These are phyloP conservation scores for Mizuhopecten yessoensis DNA, from an alignment of 1,140 invertebrate species.

Conservation along the genomic window DNA sequence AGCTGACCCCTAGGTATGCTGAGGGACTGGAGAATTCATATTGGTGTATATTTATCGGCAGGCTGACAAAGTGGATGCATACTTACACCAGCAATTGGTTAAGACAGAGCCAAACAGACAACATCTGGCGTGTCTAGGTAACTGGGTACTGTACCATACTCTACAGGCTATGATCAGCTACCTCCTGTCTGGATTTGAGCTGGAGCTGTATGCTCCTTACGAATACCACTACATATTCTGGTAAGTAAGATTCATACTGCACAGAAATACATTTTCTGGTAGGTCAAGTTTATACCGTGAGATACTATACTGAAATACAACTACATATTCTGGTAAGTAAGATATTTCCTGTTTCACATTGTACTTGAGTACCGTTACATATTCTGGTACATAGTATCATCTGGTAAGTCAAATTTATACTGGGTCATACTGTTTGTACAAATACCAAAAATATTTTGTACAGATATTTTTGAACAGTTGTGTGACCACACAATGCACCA, in stretches of 20 bases:
- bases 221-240: conserved; percentile 98
- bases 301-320: no score
- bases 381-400: no score
- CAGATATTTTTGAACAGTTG: no score
- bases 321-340: no score
- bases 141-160: conserved; percentile 98
- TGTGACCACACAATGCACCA: no score
- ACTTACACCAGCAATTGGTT: conserved; percentile 89
- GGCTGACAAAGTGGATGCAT: conserved; percentile 95
- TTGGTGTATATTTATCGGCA: conserved; percentile 79
- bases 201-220: conserved; percentile 97
- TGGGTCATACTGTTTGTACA: no score
- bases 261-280: not conserved
- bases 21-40: no score
- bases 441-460: no score
- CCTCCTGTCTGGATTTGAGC: conserved; percentile 95
- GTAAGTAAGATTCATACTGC: conserved; percentile 84
- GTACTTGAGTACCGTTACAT: no score
- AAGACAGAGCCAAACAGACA: conserved; percentile 88
- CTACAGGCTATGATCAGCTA: conserved; percentile 98
- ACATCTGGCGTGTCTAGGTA: conserved; percentile 94
- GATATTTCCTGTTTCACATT: no score
- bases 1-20: no score
- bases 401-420: no score
- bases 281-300: not conserved